Conservation (phyloP, 1,140 invertebrate genomes). For the Drosophila baimaii region DNA sequence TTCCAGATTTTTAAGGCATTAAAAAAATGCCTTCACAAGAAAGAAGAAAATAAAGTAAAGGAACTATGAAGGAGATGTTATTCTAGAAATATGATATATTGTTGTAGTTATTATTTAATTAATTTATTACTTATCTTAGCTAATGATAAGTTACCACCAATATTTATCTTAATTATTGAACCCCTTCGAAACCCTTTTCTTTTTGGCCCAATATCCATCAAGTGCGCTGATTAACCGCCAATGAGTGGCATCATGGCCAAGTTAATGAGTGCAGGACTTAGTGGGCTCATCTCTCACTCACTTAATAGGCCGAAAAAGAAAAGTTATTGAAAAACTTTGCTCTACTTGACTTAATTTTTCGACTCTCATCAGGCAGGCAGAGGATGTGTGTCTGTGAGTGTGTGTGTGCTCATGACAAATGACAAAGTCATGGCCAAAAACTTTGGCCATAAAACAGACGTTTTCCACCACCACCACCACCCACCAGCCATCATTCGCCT, state of each 20-base stretch:
- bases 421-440: conserved; percentile 62
- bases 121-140: conserved; percentile 4
- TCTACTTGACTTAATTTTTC: conserved; percentile 62
- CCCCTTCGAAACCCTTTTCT: conserved; percentile 32
- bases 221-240: conserved; percentile 10
- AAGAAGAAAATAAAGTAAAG: neutral
- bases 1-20: neutral
- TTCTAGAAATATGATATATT: too few species aligned
- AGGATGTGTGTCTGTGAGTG: conserved; percentile 9
- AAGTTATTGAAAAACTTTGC: conserved; percentile 59
- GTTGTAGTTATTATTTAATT: neutral
- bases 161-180: conserved; percentile 68
- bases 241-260: neutral
- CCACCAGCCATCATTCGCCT: neutral
- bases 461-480: too few species aligned
- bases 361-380: conserved; percentile 4
- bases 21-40: too few species aligned
- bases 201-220: conserved; percentile 12
- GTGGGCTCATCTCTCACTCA: conserved; percentile 29
- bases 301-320: conserved; percentile 52
- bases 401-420: conserved; percentile 62
- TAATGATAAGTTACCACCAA: conserved; percentile 2
- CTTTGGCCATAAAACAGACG: conserved; percentile 63
- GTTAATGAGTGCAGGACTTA: conserved; percentile 25
- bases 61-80: neutral